These are phyloP conservation scores for Liparis tanakae DNA, from an alignment of 2,797 vertebrate species.

Conservation along the genomic window DNA sequence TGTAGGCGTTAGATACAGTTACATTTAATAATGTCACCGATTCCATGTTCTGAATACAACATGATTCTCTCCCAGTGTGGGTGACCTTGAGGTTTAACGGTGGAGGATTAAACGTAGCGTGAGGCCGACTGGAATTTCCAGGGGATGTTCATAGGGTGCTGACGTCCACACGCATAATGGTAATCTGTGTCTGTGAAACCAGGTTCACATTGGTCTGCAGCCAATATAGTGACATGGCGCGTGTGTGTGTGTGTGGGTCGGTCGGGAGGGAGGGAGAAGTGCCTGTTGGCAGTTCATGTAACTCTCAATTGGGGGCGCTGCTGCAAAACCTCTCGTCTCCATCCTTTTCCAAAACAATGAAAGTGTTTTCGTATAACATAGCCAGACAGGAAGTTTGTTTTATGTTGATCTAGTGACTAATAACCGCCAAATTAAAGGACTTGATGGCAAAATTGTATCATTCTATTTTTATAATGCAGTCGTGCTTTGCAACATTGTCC, in stretches of 20 bases:
- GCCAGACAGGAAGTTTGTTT: not conserved
- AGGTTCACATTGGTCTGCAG: slow-evolving; percentile 29
- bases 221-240: not conserved
- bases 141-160: slow-evolving; percentile 26
- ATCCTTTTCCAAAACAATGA: not conserved
- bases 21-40: slow-evolving; percentile 1
- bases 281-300: slow-evolving; percentile 38
- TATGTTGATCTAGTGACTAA: not conserved
- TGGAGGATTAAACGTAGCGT: slow-evolving; percentile 13
- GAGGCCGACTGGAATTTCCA: slow-evolving; percentile 12
- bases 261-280: slow-evolving; percentile 8
- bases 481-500: not conserved
- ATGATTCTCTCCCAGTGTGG: slow-evolving; percentile 1
- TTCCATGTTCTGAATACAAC: not conserved
- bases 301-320: slow-evolving; percentile 53
- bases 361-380: not conserved
- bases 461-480: not conserved
- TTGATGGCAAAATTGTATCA: not conserved
- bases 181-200: slow-evolving; percentile 39
- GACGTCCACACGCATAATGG: slow-evolving; percentile 20
- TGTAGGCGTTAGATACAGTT: not conserved
- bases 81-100: slow-evolving; percentile 26
- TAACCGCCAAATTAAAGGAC: not conserved
- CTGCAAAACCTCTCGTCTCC: slow-evolving; percentile 40
- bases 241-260: not conserved